Base-by-base conservation (phyloP, 2,888 invertebrate genomes). In the Troilus luridus region DNA sequence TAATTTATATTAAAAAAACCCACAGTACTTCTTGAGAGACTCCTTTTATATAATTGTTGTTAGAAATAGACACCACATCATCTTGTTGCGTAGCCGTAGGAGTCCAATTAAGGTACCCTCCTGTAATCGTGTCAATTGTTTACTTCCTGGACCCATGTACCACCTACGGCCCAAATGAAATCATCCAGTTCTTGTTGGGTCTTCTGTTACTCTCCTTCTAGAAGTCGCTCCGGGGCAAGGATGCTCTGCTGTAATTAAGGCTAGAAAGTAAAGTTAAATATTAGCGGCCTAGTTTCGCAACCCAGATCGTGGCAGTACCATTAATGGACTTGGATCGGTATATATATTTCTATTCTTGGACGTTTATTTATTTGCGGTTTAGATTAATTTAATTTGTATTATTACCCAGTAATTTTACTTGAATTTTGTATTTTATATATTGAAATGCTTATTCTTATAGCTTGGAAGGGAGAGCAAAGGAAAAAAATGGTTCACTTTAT, bases 171-270 rank as follows among this genome's bases (percentile, higher is more conserved):
- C 10, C 19, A 81, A 81, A 81, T 81, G 41, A 81, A 54, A 81
- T 81, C 81, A 21, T 56, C 81, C 54, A 54, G 81, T 41, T 56
- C 67, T 64, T n/a, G 64, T n/a, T 8, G 64, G 64, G 64, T 64
- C n/a, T 67, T 24, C 67, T 12, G 10, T 67, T 67, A 67, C 24
- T 24, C 24, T 67, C 24, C 24, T 14, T 67, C 67, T 1, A 24
- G 24, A 12, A 24, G 67, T 24, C 14, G 24, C 67, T 67, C 24
- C 67, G 1, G 67, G 67, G 67, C 67, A 67, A 67, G 67, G 67
- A 67, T 67, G 67, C 14, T 81, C 81, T 11, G 81, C 81, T 11
- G 81, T 41, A 81, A 81, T 81, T 81, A 81, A 81, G 81, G 81
- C 41, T 81, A 81, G 81, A 81, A 81, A 81, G 81, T 56, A 21